Evolutionary conservation across 2,113 vertebrate genomes (phyloP).

Genomic region (Apaloderma vittatum): DNA sequence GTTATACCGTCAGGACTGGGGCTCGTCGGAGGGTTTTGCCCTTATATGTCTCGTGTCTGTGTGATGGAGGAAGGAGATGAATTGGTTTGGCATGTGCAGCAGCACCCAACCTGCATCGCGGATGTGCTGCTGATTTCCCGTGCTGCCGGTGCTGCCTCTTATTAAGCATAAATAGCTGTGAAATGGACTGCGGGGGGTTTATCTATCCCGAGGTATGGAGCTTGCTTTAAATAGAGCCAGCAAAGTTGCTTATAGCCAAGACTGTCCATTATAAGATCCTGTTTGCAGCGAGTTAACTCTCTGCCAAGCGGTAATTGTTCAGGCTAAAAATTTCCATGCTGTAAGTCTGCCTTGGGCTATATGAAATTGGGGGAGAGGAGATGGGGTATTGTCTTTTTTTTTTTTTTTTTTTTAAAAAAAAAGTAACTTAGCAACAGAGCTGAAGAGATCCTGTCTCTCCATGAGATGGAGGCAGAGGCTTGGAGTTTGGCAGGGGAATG

Average conservation of each 20-base stretch:
- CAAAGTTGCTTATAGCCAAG: conserved; percentile 23
- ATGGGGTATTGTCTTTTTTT: neutral
- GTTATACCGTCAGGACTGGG: neutral
- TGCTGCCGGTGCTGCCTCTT: conserved; percentile 34
- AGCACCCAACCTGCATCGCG: neutral
- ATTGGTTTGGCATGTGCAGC: neutral
- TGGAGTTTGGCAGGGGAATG: conserved; percentile 36
- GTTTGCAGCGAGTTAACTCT: conserved; percentile 37
- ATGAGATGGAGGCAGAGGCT: conserved; percentile 73
- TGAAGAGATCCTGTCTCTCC: conserved; percentile 61
- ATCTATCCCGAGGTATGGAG: neutral
- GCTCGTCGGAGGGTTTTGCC: neutral
- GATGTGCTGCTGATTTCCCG: neutral
- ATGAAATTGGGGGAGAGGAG: conserved; percentile 14
- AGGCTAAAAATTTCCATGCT: conserved; percentile 61
- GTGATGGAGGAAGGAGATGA: neutral
- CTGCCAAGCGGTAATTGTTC: conserved; percentile 45
- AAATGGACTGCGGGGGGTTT: neutral
- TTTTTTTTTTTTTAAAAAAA: neutral
- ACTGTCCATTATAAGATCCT: conserved; percentile 11
- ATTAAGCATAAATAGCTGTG: conserved; percentile 49
- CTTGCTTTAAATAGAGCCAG: conserved; percentile 16
- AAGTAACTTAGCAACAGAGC: neutral
- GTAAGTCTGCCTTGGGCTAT: conserved; percentile 7
- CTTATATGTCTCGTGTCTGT: neutral